These are phyloP conservation scores for Odocoileus hemionus DNA, from an alignment of 2,113 vertebrate genomes.

Conservation along the genomic window DNA sequence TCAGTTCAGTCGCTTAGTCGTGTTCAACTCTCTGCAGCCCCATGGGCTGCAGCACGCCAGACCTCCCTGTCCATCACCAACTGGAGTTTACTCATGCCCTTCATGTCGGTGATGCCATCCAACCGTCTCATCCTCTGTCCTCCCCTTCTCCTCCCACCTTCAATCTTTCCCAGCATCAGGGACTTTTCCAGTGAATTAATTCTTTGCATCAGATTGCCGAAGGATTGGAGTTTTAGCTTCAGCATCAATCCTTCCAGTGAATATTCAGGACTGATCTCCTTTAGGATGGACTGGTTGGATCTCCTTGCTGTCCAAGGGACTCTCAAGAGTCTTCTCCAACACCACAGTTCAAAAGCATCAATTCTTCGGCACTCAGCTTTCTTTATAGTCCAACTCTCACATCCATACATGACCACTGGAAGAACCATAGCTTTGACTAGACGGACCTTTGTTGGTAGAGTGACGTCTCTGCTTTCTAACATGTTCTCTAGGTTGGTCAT, in stretches of 20 bases:
- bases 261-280: background rate
- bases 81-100: background rate
- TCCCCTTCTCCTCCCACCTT: background rate
- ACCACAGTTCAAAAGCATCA: background rate
- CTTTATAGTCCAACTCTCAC: background rate
- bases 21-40: background rate
- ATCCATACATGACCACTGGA: background rate
- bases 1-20: background rate
- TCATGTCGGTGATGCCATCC: background rate
- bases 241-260: background rate
- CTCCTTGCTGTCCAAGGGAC: background rate
- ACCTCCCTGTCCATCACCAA: background rate
- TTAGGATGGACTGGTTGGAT: background rate
- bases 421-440: background rate
- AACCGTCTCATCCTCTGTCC: background rate
- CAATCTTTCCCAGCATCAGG: background rate
- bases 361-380: background rate
- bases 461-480: background rate
- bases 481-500: background rate
- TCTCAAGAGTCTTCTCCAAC: background rate
- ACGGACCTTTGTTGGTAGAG: background rate
- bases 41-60: background rate
- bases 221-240: background rate
- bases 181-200: background rate
- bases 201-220: background rate